Conservation (phyloP, 1,140 invertebrate genomes). For the Ceratosolen solmsi region DNA sequence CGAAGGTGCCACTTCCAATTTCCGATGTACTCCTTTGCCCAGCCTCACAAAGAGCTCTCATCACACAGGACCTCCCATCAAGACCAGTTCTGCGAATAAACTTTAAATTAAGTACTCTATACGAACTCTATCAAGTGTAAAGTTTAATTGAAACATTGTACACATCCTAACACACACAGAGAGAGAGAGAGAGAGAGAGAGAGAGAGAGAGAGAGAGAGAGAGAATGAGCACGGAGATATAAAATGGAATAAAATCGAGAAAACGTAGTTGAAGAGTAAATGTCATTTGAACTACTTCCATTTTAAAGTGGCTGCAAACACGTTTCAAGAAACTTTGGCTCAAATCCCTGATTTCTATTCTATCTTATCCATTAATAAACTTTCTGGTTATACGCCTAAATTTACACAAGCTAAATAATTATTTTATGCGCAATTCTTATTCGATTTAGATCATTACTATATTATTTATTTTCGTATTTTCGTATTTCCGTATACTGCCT, state of each 20-base stretch:
- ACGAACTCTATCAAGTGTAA: constrained; percentile 53
- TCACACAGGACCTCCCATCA: constrained; percentile 79
- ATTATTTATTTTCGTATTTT: no score
- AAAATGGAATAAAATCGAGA: neutral
- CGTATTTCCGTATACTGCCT: no score
- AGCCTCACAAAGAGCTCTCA: constrained; percentile 81
- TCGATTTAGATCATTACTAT: no score
- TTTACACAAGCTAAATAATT: no score
- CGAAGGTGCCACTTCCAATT: constrained; percentile 75
- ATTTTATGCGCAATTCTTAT: no score
- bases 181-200: neutral
- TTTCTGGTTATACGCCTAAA: no score
- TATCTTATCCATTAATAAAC: neutral
- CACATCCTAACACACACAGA: neutral
- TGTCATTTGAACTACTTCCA: constrained; percentile 48
- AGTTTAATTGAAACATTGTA: constrained; percentile 63
- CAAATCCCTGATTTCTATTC: neutral
- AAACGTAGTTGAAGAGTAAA: neutral
- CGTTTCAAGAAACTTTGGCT: neutral
- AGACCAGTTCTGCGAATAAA: constrained; percentile 77
- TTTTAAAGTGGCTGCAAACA: neutral
- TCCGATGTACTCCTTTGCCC: constrained; percentile 76
- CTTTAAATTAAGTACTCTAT: constrained; percentile 32
- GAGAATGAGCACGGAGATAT: neutral
- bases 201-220: constrained; percentile 46